These are phyloP conservation scores for Andrena hattorfiana DNA, from an alignment of 2,888 invertebrate species.

Conservation along the genomic window DNA sequence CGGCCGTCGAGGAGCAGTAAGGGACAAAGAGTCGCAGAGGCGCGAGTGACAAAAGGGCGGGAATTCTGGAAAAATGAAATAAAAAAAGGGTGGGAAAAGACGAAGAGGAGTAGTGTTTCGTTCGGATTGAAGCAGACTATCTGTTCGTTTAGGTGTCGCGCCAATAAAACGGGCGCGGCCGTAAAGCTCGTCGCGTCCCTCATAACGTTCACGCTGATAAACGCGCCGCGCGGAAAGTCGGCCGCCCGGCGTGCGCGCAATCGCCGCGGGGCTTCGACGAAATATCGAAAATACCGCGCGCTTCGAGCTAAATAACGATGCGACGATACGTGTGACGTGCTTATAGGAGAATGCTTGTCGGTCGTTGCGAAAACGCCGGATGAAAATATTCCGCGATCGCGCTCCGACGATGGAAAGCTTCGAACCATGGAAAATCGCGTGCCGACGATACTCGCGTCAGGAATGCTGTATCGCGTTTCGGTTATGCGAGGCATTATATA, in stretches of 20 bases:
- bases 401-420: constrained; percentile 7
- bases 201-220: constrained; percentile 49
- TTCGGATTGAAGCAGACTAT: constrained; percentile 40
- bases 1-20: background rate
- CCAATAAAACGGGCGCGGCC: constrained; percentile 57
- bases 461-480: background rate
- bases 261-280: constrained; percentile 24
- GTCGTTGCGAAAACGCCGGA: constrained; percentile 10
- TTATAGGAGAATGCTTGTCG: constrained; percentile 13
- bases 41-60: background rate
- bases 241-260: constrained; percentile 14
- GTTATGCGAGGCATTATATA: too few species aligned
- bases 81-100: background rate
- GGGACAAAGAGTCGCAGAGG: background rate
- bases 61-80: constrained; percentile 12
- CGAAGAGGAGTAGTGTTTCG: constrained; percentile 7
- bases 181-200: constrained; percentile 48
- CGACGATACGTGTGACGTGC: constrained; percentile 15
- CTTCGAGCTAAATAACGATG: background rate
- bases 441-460: background rate
- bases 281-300: constrained; percentile 43
- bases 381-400: constrained; percentile 31
- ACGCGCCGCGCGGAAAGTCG: constrained; percentile 28
- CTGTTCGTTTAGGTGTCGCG: constrained; percentile 51
- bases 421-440: background rate